phyloP scores from a whole-genome alignment of 2,113 vertebrate species.

The Platysternon megacephalum region DNA sequence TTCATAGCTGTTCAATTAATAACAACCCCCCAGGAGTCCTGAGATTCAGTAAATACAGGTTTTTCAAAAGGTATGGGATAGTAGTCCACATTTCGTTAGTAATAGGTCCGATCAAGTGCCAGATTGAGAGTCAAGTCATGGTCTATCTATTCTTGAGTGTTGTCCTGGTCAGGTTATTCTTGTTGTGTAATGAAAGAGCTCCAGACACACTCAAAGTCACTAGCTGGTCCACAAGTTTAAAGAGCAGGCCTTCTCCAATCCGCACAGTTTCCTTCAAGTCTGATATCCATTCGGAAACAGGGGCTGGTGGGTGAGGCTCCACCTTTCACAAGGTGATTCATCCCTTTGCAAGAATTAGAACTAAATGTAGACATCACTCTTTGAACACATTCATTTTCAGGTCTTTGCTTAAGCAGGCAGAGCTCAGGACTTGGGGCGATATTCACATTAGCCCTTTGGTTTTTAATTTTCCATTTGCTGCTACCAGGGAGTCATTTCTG shows the following conservation, averaged over 20 bases:
- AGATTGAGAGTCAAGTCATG: constrained; percentile 71
- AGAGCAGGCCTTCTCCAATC: constrained; percentile 72
- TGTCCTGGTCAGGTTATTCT: constrained; percentile 73
- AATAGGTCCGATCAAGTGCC: constrained; percentile 52
- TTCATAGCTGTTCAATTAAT: constrained; percentile 67
- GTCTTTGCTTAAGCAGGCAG: constrained; percentile 56
- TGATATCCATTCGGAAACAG: constrained; percentile 76
- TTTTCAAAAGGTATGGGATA: constrained; percentile 66
- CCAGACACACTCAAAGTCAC: constrained; percentile 76
- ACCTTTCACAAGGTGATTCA: constrained; percentile 75
- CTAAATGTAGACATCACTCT: constrained; percentile 73
- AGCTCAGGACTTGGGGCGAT: constrained; percentile 74
- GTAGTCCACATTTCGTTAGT: constrained; percentile 65
- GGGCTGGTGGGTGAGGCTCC: constrained; percentile 71
- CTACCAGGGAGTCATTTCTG: background rate
- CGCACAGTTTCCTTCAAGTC: constrained; percentile 72
- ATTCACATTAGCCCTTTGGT: background rate
- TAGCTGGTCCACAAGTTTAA: constrained; percentile 73
- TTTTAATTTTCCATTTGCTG: constrained; percentile 17
- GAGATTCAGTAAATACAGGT: constrained; percentile 70
- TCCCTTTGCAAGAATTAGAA: constrained; percentile 76
- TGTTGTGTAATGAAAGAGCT: constrained; percentile 72
- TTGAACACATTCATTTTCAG: constrained; percentile 66
- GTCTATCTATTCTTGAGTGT: constrained; percentile 75
- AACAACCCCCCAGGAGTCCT: constrained; percentile 72